These are phyloP conservation scores for Lates japonicus DNA, from an alignment of 2,797 vertebrate species.

Conservation along the genomic window DNA sequence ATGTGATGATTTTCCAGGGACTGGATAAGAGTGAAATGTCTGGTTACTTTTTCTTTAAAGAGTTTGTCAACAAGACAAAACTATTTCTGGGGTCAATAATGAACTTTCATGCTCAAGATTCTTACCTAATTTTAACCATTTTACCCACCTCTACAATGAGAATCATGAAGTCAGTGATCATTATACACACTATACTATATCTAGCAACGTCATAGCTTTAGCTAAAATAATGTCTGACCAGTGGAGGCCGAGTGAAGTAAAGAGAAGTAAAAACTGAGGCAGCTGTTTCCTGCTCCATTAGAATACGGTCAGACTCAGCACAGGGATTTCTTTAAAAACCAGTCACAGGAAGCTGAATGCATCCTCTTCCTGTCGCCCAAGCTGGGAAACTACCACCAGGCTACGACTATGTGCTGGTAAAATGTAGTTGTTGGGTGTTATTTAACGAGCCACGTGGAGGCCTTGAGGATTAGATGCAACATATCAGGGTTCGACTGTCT, in stretches of 20 bases:
- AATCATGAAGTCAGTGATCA: not conserved
- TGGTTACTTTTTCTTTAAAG: too few species aligned
- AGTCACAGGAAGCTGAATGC: conserved; percentile 45
- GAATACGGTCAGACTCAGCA: conserved; percentile 54
- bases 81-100: too few species aligned
- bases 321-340: not conserved
- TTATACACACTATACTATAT: not conserved
- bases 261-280: conserved; percentile 42
- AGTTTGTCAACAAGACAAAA: too few species aligned
- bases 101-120: too few species aligned
- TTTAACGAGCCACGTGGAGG: not conserved
- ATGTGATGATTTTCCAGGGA: not conserved
- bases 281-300: conserved; percentile 57
- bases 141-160: not conserved
- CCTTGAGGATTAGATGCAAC: not conserved
- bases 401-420: not conserved
- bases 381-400: conserved; percentile 32
- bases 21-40: not conserved
- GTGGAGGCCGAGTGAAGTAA: not conserved
- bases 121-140: too few species aligned
- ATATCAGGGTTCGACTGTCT: not conserved
- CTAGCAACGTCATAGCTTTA: not conserved
- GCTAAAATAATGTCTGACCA: not conserved
- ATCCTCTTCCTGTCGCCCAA: conserved; percentile 45
- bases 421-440: conserved; percentile 7